A percentile compares a stretch with the other conserved stretches of the same genome.
Evolutionary conservation across 2,797 vertebrate species (phyloP).

Genomic region (Aldrovandia affinis): DNA sequence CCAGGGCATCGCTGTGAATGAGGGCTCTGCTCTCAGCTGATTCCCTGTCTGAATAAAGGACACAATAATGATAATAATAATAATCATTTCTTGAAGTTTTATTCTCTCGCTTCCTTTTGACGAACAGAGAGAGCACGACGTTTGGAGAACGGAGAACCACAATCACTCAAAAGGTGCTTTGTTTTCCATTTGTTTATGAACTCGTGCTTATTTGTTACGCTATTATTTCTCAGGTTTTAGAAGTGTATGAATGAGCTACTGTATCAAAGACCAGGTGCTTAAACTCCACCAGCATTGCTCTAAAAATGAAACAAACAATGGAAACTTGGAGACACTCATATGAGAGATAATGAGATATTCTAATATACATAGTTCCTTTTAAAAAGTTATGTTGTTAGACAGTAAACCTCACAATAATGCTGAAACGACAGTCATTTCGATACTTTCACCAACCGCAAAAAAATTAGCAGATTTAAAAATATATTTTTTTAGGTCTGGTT

Average conservation of each 20-base stretch:
- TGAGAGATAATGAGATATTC: neutral
- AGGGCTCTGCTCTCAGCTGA: no score
- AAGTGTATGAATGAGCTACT: neutral
- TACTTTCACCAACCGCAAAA: neutral
- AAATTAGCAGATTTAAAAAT: no score
- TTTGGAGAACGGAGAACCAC: neutral
- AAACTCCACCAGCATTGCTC: neutral
- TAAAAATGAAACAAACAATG: neutral
- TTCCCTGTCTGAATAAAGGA: no score
- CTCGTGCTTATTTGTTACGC: neutral
- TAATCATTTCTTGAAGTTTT: neutral
- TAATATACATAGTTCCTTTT: neutral
- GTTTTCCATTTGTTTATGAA: neutral
- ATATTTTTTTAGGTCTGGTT: neutral
- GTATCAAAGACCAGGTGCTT: neutral
- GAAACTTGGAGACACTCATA: neutral
- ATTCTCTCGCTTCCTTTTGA: conserved; percentile 7
- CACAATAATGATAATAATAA: no score
- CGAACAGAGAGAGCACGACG: neutral
- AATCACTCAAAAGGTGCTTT: neutral
- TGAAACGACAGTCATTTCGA: neutral
- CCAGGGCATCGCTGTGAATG: no score
- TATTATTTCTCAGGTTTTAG: neutral
- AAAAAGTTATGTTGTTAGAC: neutral
- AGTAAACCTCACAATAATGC: neutral